Conservation (phyloP, 2,888 invertebrate species). For the Vesta saturnalis region DNA sequence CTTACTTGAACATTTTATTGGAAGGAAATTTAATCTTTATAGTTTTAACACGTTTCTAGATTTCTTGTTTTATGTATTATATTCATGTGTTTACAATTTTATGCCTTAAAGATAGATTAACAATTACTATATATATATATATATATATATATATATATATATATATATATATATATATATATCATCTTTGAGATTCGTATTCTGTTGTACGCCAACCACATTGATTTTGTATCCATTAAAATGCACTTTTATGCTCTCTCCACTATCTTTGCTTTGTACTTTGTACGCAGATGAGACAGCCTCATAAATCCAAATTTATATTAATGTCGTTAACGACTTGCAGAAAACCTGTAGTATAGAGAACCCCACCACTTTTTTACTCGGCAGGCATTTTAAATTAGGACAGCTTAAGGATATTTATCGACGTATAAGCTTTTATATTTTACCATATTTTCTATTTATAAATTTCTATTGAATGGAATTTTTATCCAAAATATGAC, state of each 20-base stretch:
- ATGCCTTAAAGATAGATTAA: no score
- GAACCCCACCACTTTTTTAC: conserved; percentile 9
- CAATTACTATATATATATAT: no score
- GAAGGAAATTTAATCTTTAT: conserved; percentile 21
- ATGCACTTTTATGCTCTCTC: conserved; percentile 20
- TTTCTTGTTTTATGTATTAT: background rate
- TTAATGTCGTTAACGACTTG: conserved; percentile 25
- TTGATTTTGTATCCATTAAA: conserved; percentile 22
- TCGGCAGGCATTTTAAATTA: conserved; percentile 10
- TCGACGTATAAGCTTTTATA: background rate
- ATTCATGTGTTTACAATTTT: background rate
- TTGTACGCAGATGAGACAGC: conserved; percentile 17
- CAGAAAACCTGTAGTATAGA: conserved; percentile 8
- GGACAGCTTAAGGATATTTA: conserved; percentile 12
- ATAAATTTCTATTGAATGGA: background rate
- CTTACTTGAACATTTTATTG: background rate
- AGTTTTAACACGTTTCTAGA: conserved; percentile 15
- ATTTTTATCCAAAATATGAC: background rate
- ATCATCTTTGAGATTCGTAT: conserved; percentile 2
- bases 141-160: no score
- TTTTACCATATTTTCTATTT: conserved; percentile 6
- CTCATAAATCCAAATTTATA: conserved; percentile 29
- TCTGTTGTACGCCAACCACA: background rate
- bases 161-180: no score
- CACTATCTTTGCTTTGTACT: conserved; percentile 26